Evolutionary conservation across 2,797 vertebrate species (phyloP).

Genomic region (Lemur catta): DNA sequence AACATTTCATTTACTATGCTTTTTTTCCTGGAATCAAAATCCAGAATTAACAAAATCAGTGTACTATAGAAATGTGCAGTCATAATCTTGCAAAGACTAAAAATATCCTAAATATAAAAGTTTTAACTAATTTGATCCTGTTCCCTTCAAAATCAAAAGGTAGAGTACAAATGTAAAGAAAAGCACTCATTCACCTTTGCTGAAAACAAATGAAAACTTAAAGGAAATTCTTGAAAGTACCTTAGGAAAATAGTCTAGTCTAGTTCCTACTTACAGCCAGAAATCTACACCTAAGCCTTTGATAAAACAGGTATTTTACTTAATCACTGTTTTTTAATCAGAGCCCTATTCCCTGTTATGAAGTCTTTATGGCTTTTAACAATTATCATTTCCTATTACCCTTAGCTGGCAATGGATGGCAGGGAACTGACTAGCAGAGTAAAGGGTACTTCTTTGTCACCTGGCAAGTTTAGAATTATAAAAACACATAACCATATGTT

Average conservation of each 20-base stretch:
- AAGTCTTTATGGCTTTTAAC: not conserved
- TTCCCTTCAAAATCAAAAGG: slow-evolving; percentile 50
- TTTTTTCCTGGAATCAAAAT: not conserved
- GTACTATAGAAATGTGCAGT: not conserved
- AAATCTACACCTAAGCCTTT: not conserved
- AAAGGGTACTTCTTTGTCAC: not conserved
- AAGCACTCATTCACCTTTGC: not conserved
- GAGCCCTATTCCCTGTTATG: not conserved
- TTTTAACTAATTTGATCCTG: not conserved
- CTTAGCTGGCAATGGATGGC: not conserved
- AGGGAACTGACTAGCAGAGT: not conserved
- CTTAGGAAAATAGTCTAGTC: not conserved
- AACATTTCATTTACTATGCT: not conserved
- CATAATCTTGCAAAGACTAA: slow-evolving; percentile 22
- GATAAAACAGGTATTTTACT: not conserved
- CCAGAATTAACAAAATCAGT: slow-evolving; percentile 10
- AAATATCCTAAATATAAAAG: slow-evolving; percentile 15
- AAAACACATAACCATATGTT: not conserved
- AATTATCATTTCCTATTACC: slow-evolving; percentile 1
- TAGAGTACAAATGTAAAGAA: not conserved
- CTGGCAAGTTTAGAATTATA: not conserved
- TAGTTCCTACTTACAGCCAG: not conserved
- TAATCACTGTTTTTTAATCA: not conserved
- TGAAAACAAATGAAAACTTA: slow-evolving; percentile 23
- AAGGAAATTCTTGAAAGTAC: slow-evolving; percentile 16